phyloP scores from a whole-genome alignment of 2,888 invertebrate species.

The Oscheius onirici region DNA sequence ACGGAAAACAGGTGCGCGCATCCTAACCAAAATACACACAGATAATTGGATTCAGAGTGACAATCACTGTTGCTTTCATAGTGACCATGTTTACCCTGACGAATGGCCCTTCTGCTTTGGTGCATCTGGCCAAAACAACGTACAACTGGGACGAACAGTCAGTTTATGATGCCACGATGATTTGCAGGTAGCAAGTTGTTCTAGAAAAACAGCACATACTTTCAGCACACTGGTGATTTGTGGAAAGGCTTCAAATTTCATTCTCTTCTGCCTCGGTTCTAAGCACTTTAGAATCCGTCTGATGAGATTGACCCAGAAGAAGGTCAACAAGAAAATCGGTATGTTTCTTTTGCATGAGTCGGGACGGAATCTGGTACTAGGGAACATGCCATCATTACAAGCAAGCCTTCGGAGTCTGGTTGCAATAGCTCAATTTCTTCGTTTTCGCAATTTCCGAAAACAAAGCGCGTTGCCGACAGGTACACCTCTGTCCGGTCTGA shows the following conservation, averaged over 20 bases:
- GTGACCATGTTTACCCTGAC: constrained; percentile 70
- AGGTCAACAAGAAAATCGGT: constrained; percentile 66
- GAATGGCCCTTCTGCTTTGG: constrained; percentile 68
- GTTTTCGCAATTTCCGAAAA: constrained; percentile 5
- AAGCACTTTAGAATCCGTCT: constrained; percentile 68
- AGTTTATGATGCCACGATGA: constrained; percentile 57
- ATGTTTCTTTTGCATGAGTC: constrained; percentile 29
- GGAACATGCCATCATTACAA: constrained; percentile 19
- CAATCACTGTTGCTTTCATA: constrained; percentile 68
- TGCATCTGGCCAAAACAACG: constrained; percentile 49
- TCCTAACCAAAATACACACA: not conserved
- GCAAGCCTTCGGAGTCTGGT: constrained; percentile 21
- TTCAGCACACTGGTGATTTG: constrained; percentile 67
- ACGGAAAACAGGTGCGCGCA: constrained; percentile 58
- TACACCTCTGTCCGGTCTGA: constrained; percentile 4
- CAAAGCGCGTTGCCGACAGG: constrained; percentile 18
- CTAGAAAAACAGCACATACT: constrained; percentile 10
- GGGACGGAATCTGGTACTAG: not conserved
- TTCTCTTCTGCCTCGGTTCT: constrained; percentile 69
- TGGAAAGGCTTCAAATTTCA: constrained; percentile 70
- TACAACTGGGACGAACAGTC: constrained; percentile 35
- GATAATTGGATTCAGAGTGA: constrained; percentile 50
- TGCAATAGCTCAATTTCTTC: constrained; percentile 22
- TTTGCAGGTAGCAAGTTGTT: constrained; percentile 56
- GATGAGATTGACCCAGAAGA: constrained; percentile 64